Base-by-base conservation (phyloP, 2,113 vertebrate species). In the Pygoscelis adeliae region DNA sequence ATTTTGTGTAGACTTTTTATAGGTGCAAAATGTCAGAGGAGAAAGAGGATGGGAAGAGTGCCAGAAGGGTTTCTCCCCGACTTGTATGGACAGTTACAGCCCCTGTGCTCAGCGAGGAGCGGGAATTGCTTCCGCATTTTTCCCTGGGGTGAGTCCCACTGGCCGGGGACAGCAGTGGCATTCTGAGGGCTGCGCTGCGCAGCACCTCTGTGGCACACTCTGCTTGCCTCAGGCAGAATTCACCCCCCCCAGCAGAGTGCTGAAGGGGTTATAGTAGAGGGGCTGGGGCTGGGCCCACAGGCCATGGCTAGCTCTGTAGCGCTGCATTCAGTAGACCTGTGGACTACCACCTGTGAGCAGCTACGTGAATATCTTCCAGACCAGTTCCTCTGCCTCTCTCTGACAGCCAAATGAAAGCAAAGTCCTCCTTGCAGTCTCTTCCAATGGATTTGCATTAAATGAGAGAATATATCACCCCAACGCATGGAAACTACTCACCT, bases 151-250 rank as follows among this genome's bases (percentile, higher is more conserved):
- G 27, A 70, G 47, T 82, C 12, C 49, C 47, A 16, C 19, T 4
- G 3, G 56, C 46, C 1, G 4, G 2, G 30, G 40, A 13, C 15
- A 61, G 49, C 36, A 53, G 30, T 1, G 4, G 22, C 0, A 0
- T 12, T 32, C 63, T 2, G 3, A 44, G 23, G 19, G 21, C 6
- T 52, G 13, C 0, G 0, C 12, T n/a, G 30, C 2, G 0, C 25
- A 46, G 58, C 17, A 38, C 20, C 36, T 44, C 32, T 1, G 3
- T 27, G 52, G 9, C 20, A 46, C 8, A 1, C 8, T 26, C 29
- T 32, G 14, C 32, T 70, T 82, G 71, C 21, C 50, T 65, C 52
- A 32, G 15, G 15, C 9, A 44, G 49, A 72, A 61, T 84, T 84
- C 8, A 20, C 3, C 2, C 13, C 23, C 10, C 23, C 3, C 22